Evolutionary conservation across 2,797 vertebrate species (phyloP).

Genomic region (Fringilla coelebs): DNA sequence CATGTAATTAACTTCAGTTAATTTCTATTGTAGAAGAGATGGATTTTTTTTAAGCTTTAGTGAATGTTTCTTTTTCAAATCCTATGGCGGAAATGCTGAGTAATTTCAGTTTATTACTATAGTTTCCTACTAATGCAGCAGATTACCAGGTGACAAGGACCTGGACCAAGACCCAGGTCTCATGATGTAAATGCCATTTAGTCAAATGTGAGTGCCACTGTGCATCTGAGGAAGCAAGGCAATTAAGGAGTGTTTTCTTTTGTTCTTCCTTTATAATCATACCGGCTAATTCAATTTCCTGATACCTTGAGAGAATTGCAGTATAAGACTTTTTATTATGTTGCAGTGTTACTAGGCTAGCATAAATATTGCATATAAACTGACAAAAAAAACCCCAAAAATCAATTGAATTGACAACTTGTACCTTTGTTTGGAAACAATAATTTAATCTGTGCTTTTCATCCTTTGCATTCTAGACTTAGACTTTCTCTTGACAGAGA

Average conservation of each 20-base stretch:
- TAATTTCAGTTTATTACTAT: background rate
- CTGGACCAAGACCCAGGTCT: fast-evolving
- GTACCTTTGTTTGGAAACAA: background rate
- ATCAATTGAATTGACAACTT: background rate
- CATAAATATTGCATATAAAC: background rate
- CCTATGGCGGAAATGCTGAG: background rate
- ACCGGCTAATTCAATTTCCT: background rate
- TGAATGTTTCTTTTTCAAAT: background rate
- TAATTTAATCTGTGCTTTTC: background rate
- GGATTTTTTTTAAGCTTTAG: background rate
- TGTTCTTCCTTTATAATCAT: fast-evolving
- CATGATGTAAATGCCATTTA: background rate
- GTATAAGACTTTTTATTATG: background rate
- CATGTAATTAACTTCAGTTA: background rate
- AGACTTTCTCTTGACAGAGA: background rate
- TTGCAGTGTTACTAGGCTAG: background rate
- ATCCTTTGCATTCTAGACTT: background rate
- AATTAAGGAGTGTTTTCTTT: background rate
- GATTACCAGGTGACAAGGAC: background rate
- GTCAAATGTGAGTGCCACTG: background rate
- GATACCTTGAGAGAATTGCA: background rate
- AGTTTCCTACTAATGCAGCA: background rate
- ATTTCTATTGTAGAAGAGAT: background rate
- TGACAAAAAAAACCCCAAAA: background rate
- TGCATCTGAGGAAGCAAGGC: background rate